Percentiles rank a stretch among this genome's conserved stretches.
Conservation (phyloP, 2,888 invertebrate genomes). For the Apamea epomidion region DNA sequence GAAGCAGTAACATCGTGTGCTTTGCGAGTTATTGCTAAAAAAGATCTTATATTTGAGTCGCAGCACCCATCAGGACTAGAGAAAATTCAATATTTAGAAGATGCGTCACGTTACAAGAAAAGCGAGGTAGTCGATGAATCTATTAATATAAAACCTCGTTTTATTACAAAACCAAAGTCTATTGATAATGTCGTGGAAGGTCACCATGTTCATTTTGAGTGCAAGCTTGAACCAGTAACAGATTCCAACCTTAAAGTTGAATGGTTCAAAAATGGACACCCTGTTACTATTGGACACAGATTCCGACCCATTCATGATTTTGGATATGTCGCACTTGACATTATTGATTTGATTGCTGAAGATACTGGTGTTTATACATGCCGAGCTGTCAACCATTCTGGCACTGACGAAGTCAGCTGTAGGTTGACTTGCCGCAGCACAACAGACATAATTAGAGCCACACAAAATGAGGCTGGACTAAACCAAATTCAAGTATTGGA, state of each 20-base stretch:
- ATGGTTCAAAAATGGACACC: conserved; percentile 98
- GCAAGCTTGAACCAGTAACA: conserved; percentile 98
- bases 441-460: conserved; percentile 95
- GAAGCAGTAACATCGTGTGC: conserved; percentile 98
- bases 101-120: conserved; percentile 95
- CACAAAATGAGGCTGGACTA: conserved; percentile 96
- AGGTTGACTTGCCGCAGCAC: conserved; percentile 93
- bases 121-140: conserved; percentile 95
- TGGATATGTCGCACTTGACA: conserved; percentile 99
- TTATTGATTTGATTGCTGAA: conserved; percentile 98
- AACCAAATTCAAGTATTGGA: conserved; percentile 97
- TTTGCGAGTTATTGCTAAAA: conserved; percentile 96
- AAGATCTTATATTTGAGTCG: conserved; percentile 96
- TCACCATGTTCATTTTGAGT: conserved; percentile 99
- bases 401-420: conserved; percentile 96
- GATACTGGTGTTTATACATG: conserved; percentile 98
- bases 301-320: conserved; percentile 99
- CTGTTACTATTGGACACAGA: conserved; percentile 97
- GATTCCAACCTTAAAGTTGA: conserved; percentile 99
- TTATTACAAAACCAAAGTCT: conserved; percentile 96
- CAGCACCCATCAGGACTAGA: conserved; percentile 97
- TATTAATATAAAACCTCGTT: conserved; percentile 95
- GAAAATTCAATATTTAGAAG: conserved; percentile 97
- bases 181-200: conserved; percentile 96
- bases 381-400: conserved; percentile 96